Conservation (phyloP, 2,113 vertebrate genomes). For the Chunga burmeisteri region DNA sequence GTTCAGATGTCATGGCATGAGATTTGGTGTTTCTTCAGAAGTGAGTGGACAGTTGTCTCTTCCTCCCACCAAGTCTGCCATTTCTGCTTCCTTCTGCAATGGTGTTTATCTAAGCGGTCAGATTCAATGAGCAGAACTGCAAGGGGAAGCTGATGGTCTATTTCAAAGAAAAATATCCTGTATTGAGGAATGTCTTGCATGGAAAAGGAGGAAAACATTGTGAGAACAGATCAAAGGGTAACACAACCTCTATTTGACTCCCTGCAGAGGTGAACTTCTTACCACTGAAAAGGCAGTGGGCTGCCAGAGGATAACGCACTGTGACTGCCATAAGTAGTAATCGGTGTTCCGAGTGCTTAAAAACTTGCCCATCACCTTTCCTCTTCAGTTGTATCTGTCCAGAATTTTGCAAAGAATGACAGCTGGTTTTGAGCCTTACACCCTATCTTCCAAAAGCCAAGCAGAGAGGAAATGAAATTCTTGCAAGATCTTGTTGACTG, state of each 20-base stretch:
- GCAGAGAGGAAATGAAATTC: background rate
- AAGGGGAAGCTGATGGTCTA: background rate
- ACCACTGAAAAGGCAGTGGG: background rate
- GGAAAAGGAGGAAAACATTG: background rate
- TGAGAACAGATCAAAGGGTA: background rate
- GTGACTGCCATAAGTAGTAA: background rate
- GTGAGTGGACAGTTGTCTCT: background rate
- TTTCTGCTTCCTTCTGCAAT: background rate
- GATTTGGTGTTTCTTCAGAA: background rate
- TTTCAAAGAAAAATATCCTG: background rate
- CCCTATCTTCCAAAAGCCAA: background rate
- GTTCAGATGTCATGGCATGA: background rate
- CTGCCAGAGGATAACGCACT: background rate
- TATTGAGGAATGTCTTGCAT: background rate
- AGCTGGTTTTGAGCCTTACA: background rate
- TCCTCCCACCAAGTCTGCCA: background rate
- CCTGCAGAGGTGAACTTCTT: background rate
- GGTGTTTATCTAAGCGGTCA: background rate
- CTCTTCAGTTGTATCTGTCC: background rate
- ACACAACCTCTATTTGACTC: background rate
- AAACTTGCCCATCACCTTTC: background rate
- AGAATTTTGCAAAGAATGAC: background rate
- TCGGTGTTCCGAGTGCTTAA: background rate
- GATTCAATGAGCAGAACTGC: background rate
- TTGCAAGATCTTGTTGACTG: background rate